Evolutionary conservation across 2,113 vertebrate species (phyloP).

Genomic region (Spermophilus dauricus): DNA sequence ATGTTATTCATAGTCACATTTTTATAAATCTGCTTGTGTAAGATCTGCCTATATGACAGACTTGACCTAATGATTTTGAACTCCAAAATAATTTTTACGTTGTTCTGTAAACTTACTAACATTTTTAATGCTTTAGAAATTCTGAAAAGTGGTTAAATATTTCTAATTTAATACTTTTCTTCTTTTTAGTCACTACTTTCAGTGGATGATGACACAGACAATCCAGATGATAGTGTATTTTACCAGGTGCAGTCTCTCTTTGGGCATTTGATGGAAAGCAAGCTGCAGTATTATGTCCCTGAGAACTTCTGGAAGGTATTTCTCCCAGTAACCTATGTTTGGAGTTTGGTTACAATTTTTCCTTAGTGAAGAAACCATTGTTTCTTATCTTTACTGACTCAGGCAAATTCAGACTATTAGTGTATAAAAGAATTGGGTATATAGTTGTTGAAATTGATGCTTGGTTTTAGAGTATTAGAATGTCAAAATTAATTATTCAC

Average conservation of each 20-base stretch:
- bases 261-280: slow-evolving; percentile 99
- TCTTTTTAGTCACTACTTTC: slow-evolving; percentile 94
- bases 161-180: background rate
- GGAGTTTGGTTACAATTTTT: background rate
- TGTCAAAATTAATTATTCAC: slow-evolving; percentile 7
- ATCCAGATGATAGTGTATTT: slow-evolving; percentile 98
- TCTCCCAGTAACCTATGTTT: background rate
- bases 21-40: background rate
- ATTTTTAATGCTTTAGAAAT: slow-evolving; percentile 34
- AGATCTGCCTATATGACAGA: background rate
- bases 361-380: background rate
- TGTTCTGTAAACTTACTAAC: background rate
- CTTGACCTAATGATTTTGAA: slow-evolving; percentile 19
- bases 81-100: slow-evolving; percentile 13
- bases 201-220: slow-evolving; percentile 97
- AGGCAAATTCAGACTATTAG: background rate
- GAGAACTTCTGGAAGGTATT: slow-evolving; percentile 99
- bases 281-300: slow-evolving; percentile 98
- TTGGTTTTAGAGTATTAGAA: slow-evolving; percentile 13
- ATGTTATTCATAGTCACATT: background rate
- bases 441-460: background rate
- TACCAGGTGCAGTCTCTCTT: slow-evolving; percentile 99
- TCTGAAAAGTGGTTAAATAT: background rate
- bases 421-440: background rate
- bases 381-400: slow-evolving; percentile 19